phyloP scores from a whole-genome alignment of 2,888 invertebrate species.

The Chrysolina americana region DNA sequence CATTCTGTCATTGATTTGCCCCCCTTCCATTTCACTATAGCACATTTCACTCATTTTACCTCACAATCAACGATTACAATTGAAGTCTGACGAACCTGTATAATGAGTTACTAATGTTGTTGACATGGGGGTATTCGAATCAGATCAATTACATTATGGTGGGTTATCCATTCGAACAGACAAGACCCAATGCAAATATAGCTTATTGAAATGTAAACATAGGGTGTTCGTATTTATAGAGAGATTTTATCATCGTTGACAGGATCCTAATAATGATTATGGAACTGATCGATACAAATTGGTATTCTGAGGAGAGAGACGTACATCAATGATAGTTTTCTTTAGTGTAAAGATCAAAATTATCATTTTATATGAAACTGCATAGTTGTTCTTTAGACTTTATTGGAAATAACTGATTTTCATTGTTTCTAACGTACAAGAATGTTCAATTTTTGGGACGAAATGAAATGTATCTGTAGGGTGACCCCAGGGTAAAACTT shows the following conservation, averaged over 20 bases:
- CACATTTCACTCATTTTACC: not conserved
- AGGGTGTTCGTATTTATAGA: slow-evolving; percentile 9
- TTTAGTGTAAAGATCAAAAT: too few relatives aligned
- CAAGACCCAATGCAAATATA: slow-evolving; percentile 11
- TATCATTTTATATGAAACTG: too few relatives aligned
- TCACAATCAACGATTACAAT: not conserved
- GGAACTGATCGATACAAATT: not conserved
- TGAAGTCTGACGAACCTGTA: not conserved
- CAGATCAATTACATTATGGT: slow-evolving; percentile 13
- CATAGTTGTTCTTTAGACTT: too few relatives aligned
- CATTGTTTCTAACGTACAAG: too few relatives aligned
- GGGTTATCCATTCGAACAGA: not conserved
- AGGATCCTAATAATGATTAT: not conserved
- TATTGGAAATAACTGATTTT: too few relatives aligned
- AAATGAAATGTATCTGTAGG: too few relatives aligned
- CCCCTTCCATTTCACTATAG: too few relatives aligned
- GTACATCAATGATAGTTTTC: too few relatives aligned
- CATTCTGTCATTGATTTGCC: too few relatives aligned
- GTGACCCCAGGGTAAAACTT: too few relatives aligned
- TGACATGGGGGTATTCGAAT: not conserved
- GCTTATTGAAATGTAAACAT: slow-evolving; percentile 17
- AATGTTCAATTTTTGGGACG: too few relatives aligned
- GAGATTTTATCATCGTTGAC: slow-evolving; percentile 18
- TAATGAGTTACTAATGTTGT: slow-evolving; percentile 20
- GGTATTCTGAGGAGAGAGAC: too few relatives aligned